phyloP scores from a whole-genome alignment of 2,888 invertebrate genomes.

The Dryomyza anilis region DNA sequence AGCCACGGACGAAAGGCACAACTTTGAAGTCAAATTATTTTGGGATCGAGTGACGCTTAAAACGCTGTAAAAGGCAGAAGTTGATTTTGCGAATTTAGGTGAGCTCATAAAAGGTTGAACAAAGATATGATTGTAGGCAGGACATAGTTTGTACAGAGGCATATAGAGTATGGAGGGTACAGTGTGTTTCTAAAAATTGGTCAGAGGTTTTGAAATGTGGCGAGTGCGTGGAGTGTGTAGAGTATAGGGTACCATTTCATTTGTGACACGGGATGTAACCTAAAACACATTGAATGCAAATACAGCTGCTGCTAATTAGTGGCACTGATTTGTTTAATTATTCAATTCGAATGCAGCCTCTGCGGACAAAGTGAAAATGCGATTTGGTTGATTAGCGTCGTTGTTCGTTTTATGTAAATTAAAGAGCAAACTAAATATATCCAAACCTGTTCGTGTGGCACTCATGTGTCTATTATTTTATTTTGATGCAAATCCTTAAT shows the following conservation, averaged over 20 bases:
- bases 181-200: too few species aligned
- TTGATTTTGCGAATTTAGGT: background rate
- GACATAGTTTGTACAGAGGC: background rate
- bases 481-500: too few species aligned
- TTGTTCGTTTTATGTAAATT: too few species aligned
- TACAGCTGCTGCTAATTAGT: slow-evolving; percentile 11
- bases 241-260: background rate
- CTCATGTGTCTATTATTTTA: too few species aligned
- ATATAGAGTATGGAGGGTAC: too few species aligned
- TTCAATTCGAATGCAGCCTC: slow-evolving; percentile 14
- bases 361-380: slow-evolving; percentile 3
- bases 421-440: too few species aligned
- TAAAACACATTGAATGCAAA: background rate
- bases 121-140: background rate
- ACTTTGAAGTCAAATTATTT: slow-evolving; percentile 1
- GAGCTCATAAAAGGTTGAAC: background rate
- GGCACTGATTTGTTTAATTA: slow-evolving; percentile 20
- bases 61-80: background rate
- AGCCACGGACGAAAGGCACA: background rate
- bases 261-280: background rate
- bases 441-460: too few species aligned
- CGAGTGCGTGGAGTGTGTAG: background rate
- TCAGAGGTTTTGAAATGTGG: background rate
- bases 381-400: slow-evolving; percentile 4
- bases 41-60: background rate